Conservation (phyloP, 1,140 invertebrate species). For the Heterodera schachtii region DNA sequence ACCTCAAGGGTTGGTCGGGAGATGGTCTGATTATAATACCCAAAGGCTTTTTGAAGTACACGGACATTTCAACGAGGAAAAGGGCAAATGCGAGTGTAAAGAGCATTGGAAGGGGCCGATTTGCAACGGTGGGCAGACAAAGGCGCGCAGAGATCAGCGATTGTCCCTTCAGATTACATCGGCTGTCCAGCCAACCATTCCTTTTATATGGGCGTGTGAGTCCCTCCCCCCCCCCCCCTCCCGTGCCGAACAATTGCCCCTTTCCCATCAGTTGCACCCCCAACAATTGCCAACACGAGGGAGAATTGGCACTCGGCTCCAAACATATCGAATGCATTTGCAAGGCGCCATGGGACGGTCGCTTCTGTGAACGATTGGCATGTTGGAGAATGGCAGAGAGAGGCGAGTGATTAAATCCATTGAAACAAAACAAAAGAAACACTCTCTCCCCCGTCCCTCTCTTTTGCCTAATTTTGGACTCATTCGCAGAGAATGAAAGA, state of each 20-base stretch:
- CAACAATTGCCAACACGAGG: slow-evolving; percentile 49
- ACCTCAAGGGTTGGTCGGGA: slow-evolving; percentile 41
- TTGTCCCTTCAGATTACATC: slow-evolving; percentile 35
- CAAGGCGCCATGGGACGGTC: slow-evolving; percentile 53
- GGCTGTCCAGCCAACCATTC: slow-evolving; percentile 51
- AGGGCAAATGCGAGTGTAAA: slow-evolving; percentile 45
- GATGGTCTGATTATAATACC: neutral
- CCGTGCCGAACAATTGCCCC: neutral
- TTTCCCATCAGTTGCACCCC: slow-evolving; percentile 39
- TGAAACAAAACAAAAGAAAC: neutral
- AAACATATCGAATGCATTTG: slow-evolving; percentile 53
- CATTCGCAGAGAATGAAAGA: slow-evolving; percentile 45
- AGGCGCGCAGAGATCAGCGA: neutral
- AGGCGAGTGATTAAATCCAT: slow-evolving; percentile 26
- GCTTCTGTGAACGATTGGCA: slow-evolving; percentile 49
- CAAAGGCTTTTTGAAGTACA: slow-evolving; percentile 42
- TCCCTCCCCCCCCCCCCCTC: neutral
- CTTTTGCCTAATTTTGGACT: neutral
- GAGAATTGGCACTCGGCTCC: slow-evolving; percentile 41
- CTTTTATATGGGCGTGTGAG: slow-evolving; percentile 43
- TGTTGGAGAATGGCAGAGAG: slow-evolving; percentile 53
- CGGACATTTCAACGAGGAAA: slow-evolving; percentile 49
- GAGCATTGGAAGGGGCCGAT: slow-evolving; percentile 52
- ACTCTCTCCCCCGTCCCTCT: no score
- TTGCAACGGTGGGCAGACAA: slow-evolving; percentile 41